Evolutionary conservation across 2,888 invertebrate species (phyloP).

Genomic region (Coecobrya sp.): DNA sequence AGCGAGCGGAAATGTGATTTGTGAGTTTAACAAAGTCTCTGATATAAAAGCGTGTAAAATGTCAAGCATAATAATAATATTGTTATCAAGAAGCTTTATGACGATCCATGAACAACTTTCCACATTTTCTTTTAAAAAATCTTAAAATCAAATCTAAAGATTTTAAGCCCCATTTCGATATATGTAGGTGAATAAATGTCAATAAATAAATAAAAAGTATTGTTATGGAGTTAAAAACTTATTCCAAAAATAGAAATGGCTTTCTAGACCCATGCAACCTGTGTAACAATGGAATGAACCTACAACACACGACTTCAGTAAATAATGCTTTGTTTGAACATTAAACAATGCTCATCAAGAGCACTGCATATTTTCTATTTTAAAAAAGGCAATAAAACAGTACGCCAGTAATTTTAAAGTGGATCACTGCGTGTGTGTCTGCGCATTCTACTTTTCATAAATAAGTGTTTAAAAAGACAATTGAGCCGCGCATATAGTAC

Average conservation of each 20-base stretch:
- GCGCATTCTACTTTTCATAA: conserved; percentile 4
- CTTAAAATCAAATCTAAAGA: neutral
- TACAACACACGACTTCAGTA: neutral
- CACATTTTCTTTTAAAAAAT: conserved; percentile 15
- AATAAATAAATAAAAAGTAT: too few relatives aligned
- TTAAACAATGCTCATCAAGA: neutral
- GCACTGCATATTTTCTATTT: neutral
- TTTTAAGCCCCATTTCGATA: neutral
- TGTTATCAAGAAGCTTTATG: conserved; percentile 3
- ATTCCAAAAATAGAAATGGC: neutral
- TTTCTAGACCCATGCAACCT: neutral
- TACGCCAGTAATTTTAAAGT: conserved; percentile 16
- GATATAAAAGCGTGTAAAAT: conserved; percentile 21
- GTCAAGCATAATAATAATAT: neutral
- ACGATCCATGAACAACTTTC: neutral
- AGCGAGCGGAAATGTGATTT: conserved; percentile 75
- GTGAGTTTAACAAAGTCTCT: conserved; percentile 31
- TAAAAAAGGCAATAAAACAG: conserved; percentile 48
- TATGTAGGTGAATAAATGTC: too few relatives aligned
- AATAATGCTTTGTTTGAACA: conserved; percentile 1
- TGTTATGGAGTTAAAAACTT: too few relatives aligned
- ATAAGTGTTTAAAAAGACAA: conserved; percentile 9
- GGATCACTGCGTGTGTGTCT: conserved; percentile 62
- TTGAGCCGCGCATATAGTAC: neutral
- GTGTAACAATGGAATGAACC: neutral